Evolutionary conservation across 2,113 vertebrate genomes (phyloP).

Genomic region (Gobio gobio): DNA sequence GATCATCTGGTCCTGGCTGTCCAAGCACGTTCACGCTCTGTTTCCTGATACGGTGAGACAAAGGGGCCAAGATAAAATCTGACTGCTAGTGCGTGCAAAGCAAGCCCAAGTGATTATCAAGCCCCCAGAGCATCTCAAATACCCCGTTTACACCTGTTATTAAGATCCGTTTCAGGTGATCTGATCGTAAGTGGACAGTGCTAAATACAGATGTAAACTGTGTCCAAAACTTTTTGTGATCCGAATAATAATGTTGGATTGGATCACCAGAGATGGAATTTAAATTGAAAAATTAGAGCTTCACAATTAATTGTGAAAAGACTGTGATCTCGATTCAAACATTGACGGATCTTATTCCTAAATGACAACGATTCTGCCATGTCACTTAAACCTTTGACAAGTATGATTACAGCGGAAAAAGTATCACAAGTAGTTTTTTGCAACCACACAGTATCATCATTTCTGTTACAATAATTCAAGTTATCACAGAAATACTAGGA

Average conservation of each 20-base stretch:
- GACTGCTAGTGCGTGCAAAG: slow-evolving; percentile 56
- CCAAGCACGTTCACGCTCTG: slow-evolving; percentile 57
- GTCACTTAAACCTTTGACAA: too few relatives aligned
- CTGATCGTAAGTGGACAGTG: not conserved
- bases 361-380: too few relatives aligned
- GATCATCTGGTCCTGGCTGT: slow-evolving; percentile 58
- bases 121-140: slow-evolving; percentile 17
- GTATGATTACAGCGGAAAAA: too few relatives aligned
- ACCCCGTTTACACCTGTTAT: slow-evolving; percentile 14
- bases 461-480: too few relatives aligned
- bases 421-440: too few relatives aligned
- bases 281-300: not conserved
- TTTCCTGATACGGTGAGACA: slow-evolving; percentile 57
- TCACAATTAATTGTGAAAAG: too few relatives aligned
- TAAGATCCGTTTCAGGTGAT: not conserved
- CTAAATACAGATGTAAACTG: not conserved
- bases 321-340: too few relatives aligned
- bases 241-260: not conserved
- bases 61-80: slow-evolving; percentile 56
- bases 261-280: not conserved
- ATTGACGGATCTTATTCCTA: too few relatives aligned
- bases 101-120: slow-evolving; percentile 52
- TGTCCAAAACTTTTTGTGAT: not conserved
- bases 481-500: too few relatives aligned
- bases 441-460: too few relatives aligned